Base-by-base conservation (phyloP, 2,113 vertebrate genomes). In the Numenius arquata region DNA sequence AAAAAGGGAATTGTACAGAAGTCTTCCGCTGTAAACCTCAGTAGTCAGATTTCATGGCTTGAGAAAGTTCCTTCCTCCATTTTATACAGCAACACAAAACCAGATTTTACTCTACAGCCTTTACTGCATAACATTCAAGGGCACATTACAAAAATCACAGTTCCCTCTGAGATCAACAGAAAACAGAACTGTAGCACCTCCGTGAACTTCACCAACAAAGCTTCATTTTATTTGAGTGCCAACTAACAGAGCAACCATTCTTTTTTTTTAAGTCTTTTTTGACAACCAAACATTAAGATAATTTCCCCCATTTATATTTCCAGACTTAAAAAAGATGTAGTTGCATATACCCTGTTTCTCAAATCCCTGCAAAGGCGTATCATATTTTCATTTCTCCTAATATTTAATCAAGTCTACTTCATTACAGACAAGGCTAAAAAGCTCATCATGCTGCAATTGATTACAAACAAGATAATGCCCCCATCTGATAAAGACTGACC, bases 351-450 rank as follows among this genome's bases (percentile, higher is more conserved):
- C 34, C 48, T 67, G 26, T 55, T 75, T 86, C 62, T 83, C 45
- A 78, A 70, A 73, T 65, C 25, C 83, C 89, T 41, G 41, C 85
- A 67, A 88, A 80, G 71, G 14, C 22, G 0, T 36, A 65, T n/a
- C 27, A 18, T 61, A 63, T 93, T 96, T 91, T 94, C 36, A 85
- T 58, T 55, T 91, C 78, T 79, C 62, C 30, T 32, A 93, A 36
- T n/a, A 92, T 84, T 92, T 94, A 79, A 93, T 85, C 25, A 85
- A 83, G 30, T 74, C 47, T 52, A 21, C 85, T 94, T 93, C 67
- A 32, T 48, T 82, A 70, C 26, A 84, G 66, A 30, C 56, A 89
- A 84, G 48, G 88, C 52, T 53, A 76, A 76, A 97, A 88, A 79
- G 62, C 53, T 65, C 66, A 48, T 62, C 75, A 41, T n/a, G 32